Evolutionary conservation across 2,888 invertebrate species (phyloP).

Genomic region (Rapana venosa): DNA sequence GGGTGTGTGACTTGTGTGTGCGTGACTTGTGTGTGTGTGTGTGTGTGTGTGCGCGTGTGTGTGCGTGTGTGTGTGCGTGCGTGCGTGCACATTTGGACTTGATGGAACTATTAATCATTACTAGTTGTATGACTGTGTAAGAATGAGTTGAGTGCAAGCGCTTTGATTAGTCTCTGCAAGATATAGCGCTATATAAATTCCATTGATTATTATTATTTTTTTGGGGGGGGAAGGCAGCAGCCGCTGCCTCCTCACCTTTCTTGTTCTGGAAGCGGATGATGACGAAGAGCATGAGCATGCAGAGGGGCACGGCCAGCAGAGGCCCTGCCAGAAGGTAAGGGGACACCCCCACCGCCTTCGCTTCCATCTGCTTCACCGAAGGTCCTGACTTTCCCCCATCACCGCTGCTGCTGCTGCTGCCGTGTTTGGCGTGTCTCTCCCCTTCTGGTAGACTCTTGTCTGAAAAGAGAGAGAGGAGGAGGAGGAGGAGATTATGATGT

Average conservation of each 20-base stretch:
- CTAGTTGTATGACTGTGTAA: neutral
- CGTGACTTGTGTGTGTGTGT: neutral
- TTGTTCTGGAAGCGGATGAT: neutral
- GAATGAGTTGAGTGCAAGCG: no score
- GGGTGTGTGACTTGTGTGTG: no score
- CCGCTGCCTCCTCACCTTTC: neutral
- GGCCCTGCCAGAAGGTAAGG: neutral
- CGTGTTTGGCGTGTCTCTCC: neutral
- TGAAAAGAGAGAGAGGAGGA: no score
- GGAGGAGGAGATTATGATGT: no score
- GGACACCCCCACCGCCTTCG: neutral
- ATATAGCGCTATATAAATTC: no score
- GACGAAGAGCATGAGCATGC: neutral
- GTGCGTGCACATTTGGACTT: neutral
- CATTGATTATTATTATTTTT: no score
- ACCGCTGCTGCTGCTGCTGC: neutral
- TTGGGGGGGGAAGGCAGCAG: no score
- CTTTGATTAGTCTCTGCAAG: no score
- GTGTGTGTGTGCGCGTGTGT: neutral
- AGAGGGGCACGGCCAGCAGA: neutral
- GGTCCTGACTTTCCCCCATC: neutral
- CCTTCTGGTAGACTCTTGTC: neutral
- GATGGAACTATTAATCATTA: no score
- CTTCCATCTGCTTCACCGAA: neutral
- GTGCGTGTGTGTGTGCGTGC: neutral